phyloP scores from a whole-genome alignment of 2,113 vertebrate species.

The Xiphias gladius region DNA sequence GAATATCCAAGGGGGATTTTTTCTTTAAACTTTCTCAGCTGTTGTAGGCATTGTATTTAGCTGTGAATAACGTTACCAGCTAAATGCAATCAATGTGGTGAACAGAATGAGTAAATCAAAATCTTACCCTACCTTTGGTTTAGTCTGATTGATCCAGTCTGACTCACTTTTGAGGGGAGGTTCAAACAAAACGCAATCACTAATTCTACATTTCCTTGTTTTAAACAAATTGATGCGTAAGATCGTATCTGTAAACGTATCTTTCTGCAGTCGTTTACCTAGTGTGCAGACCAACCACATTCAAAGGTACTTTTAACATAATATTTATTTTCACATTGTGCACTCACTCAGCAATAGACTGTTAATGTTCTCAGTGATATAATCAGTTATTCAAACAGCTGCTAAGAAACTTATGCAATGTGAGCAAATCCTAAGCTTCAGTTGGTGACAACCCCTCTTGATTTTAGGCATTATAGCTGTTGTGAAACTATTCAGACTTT shows the following conservation, averaged over 20 bases:
- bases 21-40: background rate
- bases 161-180: background rate
- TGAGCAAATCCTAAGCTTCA: slow-evolving; percentile 30
- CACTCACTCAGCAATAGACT: background rate
- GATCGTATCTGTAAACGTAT: background rate
- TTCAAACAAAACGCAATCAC: background rate
- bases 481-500: slow-evolving; percentile 50
- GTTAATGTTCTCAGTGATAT: slow-evolving; percentile 24
- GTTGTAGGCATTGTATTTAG: background rate
- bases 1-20: background rate
- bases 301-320: background rate
- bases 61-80: background rate
- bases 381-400: slow-evolving; percentile 51
- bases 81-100: background rate
- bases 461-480: slow-evolving; percentile 18
- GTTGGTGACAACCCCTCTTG: background rate
- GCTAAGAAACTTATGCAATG: slow-evolving; percentile 55
- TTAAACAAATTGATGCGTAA: background rate
- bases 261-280: background rate
- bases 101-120: background rate
- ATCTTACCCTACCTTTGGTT: background rate
- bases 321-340: background rate
- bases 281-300: background rate
- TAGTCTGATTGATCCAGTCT: background rate
- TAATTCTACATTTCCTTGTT: background rate